phyloP scores from a whole-genome alignment of 53 echinoderm and acorn worm species.

The Stichopus horrens region DNA sequence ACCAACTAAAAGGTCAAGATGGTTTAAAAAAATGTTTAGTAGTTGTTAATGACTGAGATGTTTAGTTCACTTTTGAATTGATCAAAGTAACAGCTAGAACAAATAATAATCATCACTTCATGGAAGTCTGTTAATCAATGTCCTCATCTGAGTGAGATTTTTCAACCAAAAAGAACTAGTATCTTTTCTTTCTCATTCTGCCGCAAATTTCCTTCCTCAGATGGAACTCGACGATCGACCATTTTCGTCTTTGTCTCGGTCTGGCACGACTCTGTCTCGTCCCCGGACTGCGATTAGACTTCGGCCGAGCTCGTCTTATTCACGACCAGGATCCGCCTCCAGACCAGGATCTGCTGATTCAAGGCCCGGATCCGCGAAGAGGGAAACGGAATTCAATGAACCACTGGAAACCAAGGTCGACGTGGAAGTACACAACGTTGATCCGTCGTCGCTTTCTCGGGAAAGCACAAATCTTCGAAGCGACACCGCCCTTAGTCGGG shows the following conservation, averaged over 20 bases:
- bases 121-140: too few species aligned
- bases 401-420: not conserved
- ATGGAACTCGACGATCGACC: slow-evolving; percentile 51
- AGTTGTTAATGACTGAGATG: too few species aligned
- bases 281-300: slow-evolving; percentile 49
- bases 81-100: too few species aligned
- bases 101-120: too few species aligned
- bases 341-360: slow-evolving; percentile 44
- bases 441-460: not conserved
- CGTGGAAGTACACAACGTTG: not conserved
- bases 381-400: not conserved
- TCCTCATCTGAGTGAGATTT: too few species aligned
- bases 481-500: slow-evolving; percentile 19
- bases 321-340: slow-evolving; percentile 53
- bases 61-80: too few species aligned
- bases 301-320: slow-evolving; percentile 53
- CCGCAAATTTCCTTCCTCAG: not conserved
- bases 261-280: slow-evolving; percentile 55
- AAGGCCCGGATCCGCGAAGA: slow-evolving; percentile 39
- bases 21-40: too few species aligned
- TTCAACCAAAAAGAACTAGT: too few species aligned
- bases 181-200: too few species aligned
- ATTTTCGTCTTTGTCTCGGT: slow-evolving; percentile 53
- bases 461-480: slow-evolving; percentile 26
- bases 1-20: too few species aligned